Evolutionary conservation across 2,888 invertebrate species (phyloP).

Genomic region (Drosophila mimetica): DNA sequence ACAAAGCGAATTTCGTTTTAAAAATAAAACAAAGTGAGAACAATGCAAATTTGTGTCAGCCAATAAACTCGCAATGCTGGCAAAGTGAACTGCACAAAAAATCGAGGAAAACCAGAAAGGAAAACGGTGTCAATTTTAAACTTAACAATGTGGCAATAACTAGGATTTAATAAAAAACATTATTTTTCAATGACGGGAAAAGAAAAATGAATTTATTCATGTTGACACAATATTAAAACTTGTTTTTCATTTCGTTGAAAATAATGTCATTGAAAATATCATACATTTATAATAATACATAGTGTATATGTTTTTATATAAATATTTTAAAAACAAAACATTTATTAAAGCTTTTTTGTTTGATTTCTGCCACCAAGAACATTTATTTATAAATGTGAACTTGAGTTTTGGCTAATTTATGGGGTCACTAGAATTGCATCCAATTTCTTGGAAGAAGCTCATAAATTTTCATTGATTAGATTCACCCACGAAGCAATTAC

Average conservation of each 20-base stretch:
- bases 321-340: neutral
- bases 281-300: neutral
- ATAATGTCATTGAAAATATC: neutral
- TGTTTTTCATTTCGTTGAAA: neutral
- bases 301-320: neutral
- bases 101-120: conserved; percentile 5
- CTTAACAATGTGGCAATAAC: conserved; percentile 19
- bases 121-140: conserved; percentile 19
- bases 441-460: conserved; percentile 15
- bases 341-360: neutral
- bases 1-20: conserved; percentile 16
- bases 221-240: neutral
- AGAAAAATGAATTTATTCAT: neutral
- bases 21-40: conserved; percentile 22
- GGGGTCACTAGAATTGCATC: conserved; percentile 36
- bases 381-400: conserved; percentile 29
- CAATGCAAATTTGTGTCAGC: conserved; percentile 23
- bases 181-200: neutral
- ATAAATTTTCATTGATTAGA: conserved; percentile 36
- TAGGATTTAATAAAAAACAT: conserved; percentile 4
- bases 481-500: neutral
- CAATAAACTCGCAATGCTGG: conserved; percentile 30
- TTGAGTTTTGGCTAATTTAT: conserved; percentile 21
- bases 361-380: neutral
- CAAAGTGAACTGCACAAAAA: conserved; percentile 11